A percentile compares a stretch with the other conserved stretches of the same genome.
phyloP scores from a whole-genome alignment of 2,797 vertebrate species.

The Cossypha heuglini region DNA sequence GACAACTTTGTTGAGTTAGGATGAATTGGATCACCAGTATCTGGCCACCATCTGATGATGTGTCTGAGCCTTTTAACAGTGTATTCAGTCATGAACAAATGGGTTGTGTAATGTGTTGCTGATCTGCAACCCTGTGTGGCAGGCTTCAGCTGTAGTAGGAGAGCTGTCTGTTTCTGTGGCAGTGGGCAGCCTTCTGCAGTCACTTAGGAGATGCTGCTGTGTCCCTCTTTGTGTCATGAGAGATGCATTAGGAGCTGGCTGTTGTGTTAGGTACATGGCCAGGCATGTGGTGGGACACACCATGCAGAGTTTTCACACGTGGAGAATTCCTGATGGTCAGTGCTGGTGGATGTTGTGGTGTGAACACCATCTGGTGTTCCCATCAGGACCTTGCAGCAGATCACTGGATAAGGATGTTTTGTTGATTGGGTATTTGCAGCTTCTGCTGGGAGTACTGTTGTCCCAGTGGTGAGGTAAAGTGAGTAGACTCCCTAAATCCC shows the following conservation, averaged over 20 bases:
- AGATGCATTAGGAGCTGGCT: neutral
- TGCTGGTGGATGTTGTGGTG: neutral
- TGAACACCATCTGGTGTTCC: neutral
- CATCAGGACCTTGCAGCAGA: neutral
- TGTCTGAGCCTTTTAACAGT: neutral
- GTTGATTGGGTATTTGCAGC: neutral
- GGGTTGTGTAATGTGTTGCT: neutral
- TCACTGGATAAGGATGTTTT: neutral
- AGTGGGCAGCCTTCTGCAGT: neutral
- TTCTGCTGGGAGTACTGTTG: neutral
- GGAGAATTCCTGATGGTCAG: neutral
- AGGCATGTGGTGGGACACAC: neutral
- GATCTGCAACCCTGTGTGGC: neutral
- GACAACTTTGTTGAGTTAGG: neutral
- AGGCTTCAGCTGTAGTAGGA: fast-evolving
- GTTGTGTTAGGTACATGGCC: fast-evolving
- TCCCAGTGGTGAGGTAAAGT: neutral
- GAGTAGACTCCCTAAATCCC: neutral
- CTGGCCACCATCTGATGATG: neutral
- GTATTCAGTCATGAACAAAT: neutral
- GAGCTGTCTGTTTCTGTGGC: neutral
- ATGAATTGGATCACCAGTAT: neutral
- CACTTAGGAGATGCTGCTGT: neutral
- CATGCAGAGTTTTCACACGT: fast-evolving
- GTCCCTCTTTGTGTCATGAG: neutral